Evolutionary conservation across 2,888 invertebrate species (phyloP).

Genomic region (Meganola albula): DNA sequence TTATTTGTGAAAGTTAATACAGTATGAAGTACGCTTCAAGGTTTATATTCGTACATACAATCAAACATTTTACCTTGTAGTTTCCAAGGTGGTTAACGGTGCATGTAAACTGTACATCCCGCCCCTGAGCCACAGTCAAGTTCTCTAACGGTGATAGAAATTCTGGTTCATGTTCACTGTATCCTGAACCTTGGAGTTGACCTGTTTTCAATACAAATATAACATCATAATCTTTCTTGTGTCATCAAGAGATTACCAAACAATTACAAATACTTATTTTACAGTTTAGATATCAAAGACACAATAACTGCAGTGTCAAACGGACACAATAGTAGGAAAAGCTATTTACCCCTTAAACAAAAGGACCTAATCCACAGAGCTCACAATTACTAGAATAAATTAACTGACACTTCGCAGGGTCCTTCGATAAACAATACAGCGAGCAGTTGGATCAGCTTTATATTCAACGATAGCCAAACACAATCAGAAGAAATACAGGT

Average conservation of each 20-base stretch:
- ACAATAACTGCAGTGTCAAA: neutral
- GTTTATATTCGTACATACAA: no score
- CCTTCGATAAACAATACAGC: conserved; percentile 36
- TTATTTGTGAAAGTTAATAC: no score
- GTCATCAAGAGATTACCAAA: no score
- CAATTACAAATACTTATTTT: neutral
- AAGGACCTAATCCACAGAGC: conserved; percentile 11
- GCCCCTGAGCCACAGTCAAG: conserved; percentile 89
- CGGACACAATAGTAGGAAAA: neutral
- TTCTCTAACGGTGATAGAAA: conserved; percentile 91
- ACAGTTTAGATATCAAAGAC: neutral
- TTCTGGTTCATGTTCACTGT: conserved; percentile 80
- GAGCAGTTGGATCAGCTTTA: conserved; percentile 53
- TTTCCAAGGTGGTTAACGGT: conserved; percentile 91
- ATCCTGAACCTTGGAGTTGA: conserved; percentile 66
- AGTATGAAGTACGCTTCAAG: no score
- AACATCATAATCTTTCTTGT: no score
- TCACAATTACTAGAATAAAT: conserved; percentile 27
- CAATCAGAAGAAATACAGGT: conserved; percentile 65
- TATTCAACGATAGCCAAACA: conserved; percentile 56
- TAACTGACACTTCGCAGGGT: conserved; percentile 24
- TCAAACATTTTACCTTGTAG: conserved; percentile 82
- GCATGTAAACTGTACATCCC: conserved; percentile 93
- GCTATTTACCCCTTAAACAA: conserved; percentile 15
- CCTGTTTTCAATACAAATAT: conserved; percentile 34